Conservation (phyloP, 2,797 vertebrate species). For the Pipistrellus kuhlii region DNA sequence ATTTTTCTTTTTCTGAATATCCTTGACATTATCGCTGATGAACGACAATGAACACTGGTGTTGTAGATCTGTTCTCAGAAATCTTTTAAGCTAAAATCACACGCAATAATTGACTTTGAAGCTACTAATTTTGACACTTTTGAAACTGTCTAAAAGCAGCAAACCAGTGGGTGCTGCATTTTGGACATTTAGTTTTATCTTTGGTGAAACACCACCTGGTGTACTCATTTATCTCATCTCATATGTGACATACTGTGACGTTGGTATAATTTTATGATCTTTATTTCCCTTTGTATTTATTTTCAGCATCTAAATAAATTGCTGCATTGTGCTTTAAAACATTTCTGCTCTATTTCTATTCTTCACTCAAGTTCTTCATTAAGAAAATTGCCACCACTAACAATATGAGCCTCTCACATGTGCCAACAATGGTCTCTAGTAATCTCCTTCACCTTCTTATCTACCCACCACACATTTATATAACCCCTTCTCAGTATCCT, state of each 20-base stretch:
- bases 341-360: conserved; percentile 84
- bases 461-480: neutral
- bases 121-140: conserved; percentile 92
- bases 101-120: conserved; percentile 90
- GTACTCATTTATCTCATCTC: conserved; percentile 91
- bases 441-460: neutral
- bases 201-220: conserved; percentile 90
- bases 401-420: too few species aligned
- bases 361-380: neutral
- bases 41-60: conserved; percentile 79
- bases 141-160: conserved; percentile 92
- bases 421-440: too few species aligned
- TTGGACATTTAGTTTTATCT: conserved; percentile 91
- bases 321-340: conserved; percentile 97
- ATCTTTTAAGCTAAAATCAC: conserved; percentile 90
- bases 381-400: neutral
- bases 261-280: conserved; percentile 96
- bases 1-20: conserved; percentile 91
- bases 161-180: conserved; percentile 88
- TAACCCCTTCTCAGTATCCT: neutral
- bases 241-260: conserved; percentile 93
- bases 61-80: conserved; percentile 90
- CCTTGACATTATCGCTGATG: conserved; percentile 89
- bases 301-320: conserved; percentile 99
- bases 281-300: conserved; percentile 96